Base-by-base conservation (phyloP, 1,140 invertebrate species). In the Pectinophora gossypiella region DNA sequence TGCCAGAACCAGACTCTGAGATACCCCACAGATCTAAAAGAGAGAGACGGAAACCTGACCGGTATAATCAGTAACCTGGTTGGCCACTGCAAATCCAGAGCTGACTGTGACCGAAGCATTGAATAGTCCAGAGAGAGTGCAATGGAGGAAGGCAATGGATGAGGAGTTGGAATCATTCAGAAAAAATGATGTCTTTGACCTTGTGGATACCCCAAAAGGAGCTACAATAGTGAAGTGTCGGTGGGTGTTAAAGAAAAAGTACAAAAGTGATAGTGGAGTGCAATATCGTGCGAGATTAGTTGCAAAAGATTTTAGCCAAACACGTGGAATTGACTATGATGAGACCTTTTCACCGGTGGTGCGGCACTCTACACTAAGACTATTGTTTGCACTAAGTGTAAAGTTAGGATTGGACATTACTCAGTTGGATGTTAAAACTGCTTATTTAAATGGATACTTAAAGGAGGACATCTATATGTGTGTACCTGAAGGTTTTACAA, bases 281-380 rank as follows among this genome's bases (percentile, higher is more conserved):
- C 49, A 61, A 9, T 82, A 76, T 46, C 87, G 87, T 59, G 88
- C 87, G 21, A 50, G 85, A 21, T 52, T 88, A 10, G 83, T 89
- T 1, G 78, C 84, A 7, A 81, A 85, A 55, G 86, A 88, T 5
- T 89, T 72, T 13, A 36, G 36, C 2, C 59, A 63, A 45, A 54
- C 44, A 54, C 3, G 38, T 15, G 53, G 56, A 20, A 35, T 64
- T 6, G 56, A 59, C 13, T 64, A 51, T 54, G 44, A 1, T 13
- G 54, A 60, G 19, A 64, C 61, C 9, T 87, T 80, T 64, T 64
- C 72, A 5, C 72, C 72, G 18, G 76, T 82, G 4, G 61, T 76
- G 0, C 56, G 68, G 19, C 60, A 68, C 57, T 59, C 65, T 38
- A 70, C 77, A n/a, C 48, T 89, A 3, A 55, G 84, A 60, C 12